Conservation (phyloP, 2,113 vertebrate species). For the Plectropomus leopardus region DNA sequence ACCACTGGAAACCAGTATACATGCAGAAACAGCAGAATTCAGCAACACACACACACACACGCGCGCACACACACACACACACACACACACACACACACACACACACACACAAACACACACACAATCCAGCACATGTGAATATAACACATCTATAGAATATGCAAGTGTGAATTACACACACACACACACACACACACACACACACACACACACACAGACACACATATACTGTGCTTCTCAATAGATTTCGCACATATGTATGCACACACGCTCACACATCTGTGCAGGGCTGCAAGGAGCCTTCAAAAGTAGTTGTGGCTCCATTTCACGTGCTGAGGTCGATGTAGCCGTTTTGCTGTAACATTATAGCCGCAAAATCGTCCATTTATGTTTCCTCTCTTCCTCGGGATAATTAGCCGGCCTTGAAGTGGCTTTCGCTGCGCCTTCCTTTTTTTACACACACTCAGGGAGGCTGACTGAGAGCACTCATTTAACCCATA, state of each 20-base stretch:
- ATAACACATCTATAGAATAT: background rate
- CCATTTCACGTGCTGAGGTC: slow-evolving; percentile 75
- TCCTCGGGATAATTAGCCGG: slow-evolving; percentile 81
- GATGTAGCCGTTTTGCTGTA: slow-evolving; percentile 71
- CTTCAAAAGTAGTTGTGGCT: slow-evolving; percentile 70
- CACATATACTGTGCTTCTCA: slow-evolving; percentile 2
- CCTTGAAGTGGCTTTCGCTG: slow-evolving; percentile 85
- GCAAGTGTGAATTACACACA: slow-evolving; percentile 17
- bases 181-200: background rate
- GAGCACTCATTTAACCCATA: slow-evolving; percentile 82
- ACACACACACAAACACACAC: too few relatives aligned
- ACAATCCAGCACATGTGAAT: background rate
- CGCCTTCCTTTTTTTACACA: slow-evolving; percentile 80
- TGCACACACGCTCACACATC: slow-evolving; percentile 34
- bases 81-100: too few relatives aligned
- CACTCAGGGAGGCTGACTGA: slow-evolving; percentile 79
- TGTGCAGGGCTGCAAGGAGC: slow-evolving; percentile 39
- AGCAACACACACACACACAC: too few relatives aligned
- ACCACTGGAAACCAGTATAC: background rate
- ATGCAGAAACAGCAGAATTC: background rate
- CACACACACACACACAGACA: background rate
- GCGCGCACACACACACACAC: too few relatives aligned
- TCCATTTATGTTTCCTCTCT: slow-evolving; percentile 80
- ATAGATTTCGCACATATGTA: slow-evolving; percentile 37
- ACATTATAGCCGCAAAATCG: slow-evolving; percentile 76